Conservation (phyloP, 2,888 invertebrate species). For the Thecocarcelia acutangulata region DNA sequence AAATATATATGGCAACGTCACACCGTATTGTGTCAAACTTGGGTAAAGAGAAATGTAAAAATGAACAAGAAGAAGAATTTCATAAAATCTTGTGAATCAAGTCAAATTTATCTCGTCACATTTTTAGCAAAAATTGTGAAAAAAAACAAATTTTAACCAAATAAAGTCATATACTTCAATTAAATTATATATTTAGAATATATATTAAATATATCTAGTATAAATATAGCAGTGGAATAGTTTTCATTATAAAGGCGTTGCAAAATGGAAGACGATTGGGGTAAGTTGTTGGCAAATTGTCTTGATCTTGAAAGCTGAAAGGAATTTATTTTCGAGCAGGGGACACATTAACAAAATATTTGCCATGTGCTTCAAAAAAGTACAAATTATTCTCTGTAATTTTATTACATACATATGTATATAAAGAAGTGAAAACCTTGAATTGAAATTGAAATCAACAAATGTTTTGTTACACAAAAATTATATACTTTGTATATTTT, state of each 20-base stretch:
- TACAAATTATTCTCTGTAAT: slow-evolving; percentile 26
- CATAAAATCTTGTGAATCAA: slow-evolving; percentile 45
- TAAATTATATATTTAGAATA: neutral
- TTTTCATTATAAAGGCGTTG: slow-evolving; percentile 17
- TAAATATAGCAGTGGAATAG: slow-evolving; percentile 44
- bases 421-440: slow-evolving; percentile 42
- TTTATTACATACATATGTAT: neutral
- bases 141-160: slow-evolving; percentile 30
- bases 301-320: slow-evolving; percentile 29
- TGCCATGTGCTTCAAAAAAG: slow-evolving; percentile 55
- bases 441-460: slow-evolving; percentile 33
- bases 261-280: slow-evolving; percentile 88
- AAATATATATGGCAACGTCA: no score
- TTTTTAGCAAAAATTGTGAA: slow-evolving; percentile 39
- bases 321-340: slow-evolving; percentile 38
- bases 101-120: slow-evolving; percentile 55
- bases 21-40: neutral
- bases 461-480: neutral
- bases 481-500: slow-evolving; percentile 2
- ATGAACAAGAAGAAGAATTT: slow-evolving; percentile 36
- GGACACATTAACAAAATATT: slow-evolving; percentile 28
- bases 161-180: slow-evolving; percentile 35
- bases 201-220: neutral
- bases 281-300: slow-evolving; percentile 81
- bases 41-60: neutral